A percentile compares a stretch with the other conserved stretches of the same genome.
Conservation (phyloP, 2,797 vertebrate genomes). For the Syncerus caffer region DNA sequence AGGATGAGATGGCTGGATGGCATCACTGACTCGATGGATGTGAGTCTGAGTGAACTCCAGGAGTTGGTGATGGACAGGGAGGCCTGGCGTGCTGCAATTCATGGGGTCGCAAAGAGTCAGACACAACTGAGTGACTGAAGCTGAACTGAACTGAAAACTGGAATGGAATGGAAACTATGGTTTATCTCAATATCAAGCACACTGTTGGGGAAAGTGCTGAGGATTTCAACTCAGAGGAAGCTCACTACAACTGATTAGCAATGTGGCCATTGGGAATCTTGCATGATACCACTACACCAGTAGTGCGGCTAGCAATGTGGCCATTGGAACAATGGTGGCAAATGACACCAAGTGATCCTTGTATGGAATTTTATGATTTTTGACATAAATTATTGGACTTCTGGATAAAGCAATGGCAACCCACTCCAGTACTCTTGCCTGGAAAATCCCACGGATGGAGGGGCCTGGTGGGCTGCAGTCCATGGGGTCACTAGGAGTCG, state of each 20-base stretch:
- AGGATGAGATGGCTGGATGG: too few species aligned
- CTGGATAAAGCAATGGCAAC: too few species aligned
- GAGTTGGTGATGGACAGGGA: too few species aligned
- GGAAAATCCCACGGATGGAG: too few species aligned
- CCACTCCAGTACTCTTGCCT: too few species aligned
- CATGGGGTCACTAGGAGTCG: too few species aligned
- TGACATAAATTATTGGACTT: neutral
- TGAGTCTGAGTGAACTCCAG: too few species aligned
- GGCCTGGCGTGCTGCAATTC: too few species aligned
- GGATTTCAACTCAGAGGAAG: neutral
- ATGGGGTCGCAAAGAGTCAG: too few species aligned
- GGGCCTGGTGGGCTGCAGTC: too few species aligned
- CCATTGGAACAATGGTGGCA: neutral
- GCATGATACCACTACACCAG: constrained; percentile 99
- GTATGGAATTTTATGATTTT: neutral
- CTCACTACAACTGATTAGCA: neutral
- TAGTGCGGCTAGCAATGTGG: constrained; percentile 78
- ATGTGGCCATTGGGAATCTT: constrained; percentile 91
- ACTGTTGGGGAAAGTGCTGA: neutral
- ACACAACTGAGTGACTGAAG: too few species aligned
- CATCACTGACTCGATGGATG: too few species aligned
- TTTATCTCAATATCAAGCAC: neutral
- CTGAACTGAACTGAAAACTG: neutral
- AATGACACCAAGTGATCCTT: neutral
- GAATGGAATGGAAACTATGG: neutral